Evolutionary conservation across 2,113 vertebrate species (phyloP).

Genomic region (Elephantulus edwardii): DNA sequence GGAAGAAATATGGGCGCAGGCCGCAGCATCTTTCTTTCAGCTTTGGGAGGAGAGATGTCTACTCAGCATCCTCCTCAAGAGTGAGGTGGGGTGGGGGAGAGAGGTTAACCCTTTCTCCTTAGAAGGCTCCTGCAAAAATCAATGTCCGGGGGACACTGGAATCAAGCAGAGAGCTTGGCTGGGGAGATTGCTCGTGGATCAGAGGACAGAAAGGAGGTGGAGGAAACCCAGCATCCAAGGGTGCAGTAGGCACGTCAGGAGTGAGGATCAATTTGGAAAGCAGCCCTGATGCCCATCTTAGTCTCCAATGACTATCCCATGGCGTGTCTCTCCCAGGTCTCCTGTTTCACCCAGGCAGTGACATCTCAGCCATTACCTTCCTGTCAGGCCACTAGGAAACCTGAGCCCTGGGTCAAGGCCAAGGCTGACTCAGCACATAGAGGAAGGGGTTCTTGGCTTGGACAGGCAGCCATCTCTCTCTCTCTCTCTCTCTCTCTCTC

Average conservation of each 20-base stretch:
- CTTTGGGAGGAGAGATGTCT: constrained; percentile 54
- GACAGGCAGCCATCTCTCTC: neutral
- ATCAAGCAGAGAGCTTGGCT: neutral
- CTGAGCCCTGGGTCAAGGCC: neutral
- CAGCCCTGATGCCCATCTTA: rapidly evolving
- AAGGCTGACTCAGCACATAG: neutral
- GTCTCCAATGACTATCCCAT: neutral
- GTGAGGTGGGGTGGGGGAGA: neutral
- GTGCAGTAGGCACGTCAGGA: neutral
- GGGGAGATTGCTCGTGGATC: neutral
- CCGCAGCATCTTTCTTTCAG: constrained; percentile 53
- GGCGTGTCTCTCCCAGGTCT: neutral
- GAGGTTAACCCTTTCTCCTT: constrained; percentile 21
- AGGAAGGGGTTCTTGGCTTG: neutral
- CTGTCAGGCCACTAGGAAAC: neutral
- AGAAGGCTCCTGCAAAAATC: neutral
- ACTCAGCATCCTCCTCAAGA: constrained; percentile 47
- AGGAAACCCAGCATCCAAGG: neutral
- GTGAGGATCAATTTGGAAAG: neutral
- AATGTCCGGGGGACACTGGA: neutral
- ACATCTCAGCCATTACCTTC: neutral
- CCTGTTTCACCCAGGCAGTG: neutral
- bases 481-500: too few relatives aligned
- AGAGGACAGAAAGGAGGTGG: neutral
- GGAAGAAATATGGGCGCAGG: constrained; percentile 58